A percentile compares a stretch with the other conserved stretches of the same genome.
Conservation (phyloP, 37 sponge, comb jelly and placozoan genomes). For the Bolinopsis microptera region DNA sequence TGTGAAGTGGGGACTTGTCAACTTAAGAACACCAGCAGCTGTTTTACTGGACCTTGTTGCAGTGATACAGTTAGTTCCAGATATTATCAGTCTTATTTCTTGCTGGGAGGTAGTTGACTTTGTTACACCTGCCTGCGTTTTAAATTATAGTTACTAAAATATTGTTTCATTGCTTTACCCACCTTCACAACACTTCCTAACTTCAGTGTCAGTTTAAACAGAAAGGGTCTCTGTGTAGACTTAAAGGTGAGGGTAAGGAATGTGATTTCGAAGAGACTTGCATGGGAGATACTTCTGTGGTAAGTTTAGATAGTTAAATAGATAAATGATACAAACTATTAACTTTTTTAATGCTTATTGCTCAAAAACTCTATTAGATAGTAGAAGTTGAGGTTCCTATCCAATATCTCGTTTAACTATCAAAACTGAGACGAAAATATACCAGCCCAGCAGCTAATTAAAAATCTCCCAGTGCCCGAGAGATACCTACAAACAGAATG, state of each 20-base stretch:
- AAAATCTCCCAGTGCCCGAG: constrained; percentile 5
- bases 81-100: too few species aligned
- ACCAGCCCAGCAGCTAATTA: too few species aligned
- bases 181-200: neutral
- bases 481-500: constrained; percentile 57
- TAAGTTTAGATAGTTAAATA: neutral
- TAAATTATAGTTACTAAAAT: too few species aligned
- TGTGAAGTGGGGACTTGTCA: constrained; percentile 61
- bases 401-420: too few species aligned
- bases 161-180: neutral
- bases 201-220: constrained; percentile 24
- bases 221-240: constrained; percentile 1
- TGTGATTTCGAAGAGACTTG: constrained; percentile 48
- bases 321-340: too few species aligned
- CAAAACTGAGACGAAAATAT: too few species aligned
- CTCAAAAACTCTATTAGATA: too few species aligned
- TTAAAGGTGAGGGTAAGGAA: neutral
- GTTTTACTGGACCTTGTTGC: constrained; percentile 47
- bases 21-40: constrained; percentile 32
- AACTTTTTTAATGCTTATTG: too few species aligned
- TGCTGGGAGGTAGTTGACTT: too few species aligned
- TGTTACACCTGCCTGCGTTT: too few species aligned
- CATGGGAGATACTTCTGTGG: neutral
- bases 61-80: neutral
- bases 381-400: too few species aligned